phyloP scores from a whole-genome alignment of 2,888 invertebrate genomes.

The Rosalia funebris region DNA sequence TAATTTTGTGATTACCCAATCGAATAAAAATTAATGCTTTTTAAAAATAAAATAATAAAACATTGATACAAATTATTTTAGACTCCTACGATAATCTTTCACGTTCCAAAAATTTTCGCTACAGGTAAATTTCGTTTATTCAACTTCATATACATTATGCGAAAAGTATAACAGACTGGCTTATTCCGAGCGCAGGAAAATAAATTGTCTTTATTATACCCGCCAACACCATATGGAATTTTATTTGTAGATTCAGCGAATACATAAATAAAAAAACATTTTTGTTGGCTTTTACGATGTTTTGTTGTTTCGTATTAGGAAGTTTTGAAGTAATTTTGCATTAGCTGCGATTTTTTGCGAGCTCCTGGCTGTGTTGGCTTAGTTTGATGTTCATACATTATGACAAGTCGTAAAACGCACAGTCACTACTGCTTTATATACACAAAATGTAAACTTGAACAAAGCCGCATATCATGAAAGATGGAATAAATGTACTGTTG shows the following conservation, averaged over 20 bases:
- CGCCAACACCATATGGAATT: conserved; percentile 15
- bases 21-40: too few species aligned
- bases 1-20: too few species aligned
- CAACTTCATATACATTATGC: background rate
- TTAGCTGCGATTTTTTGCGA: conserved; percentile 34
- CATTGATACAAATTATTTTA: too few species aligned
- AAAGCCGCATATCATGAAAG: conserved; percentile 2
- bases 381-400: conserved; percentile 43
- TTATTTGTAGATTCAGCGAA: conserved; percentile 15
- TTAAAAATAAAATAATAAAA: too few species aligned
- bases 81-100: too few species aligned
- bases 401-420: conserved; percentile 44
- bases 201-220: background rate
- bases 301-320: conserved; percentile 30
- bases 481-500: background rate
- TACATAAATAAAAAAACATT: conserved; percentile 23
- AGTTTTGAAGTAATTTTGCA: conserved; percentile 33
- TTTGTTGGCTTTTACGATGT: conserved; percentile 23
- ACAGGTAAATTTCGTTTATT: background rate
- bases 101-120: too few species aligned
- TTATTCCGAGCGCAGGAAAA: background rate
- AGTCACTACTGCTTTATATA: conserved; percentile 31
- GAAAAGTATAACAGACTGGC: background rate
- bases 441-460: conserved; percentile 32
- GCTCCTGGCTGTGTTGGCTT: conserved; percentile 34